Base-by-base conservation (phyloP, 2,888 invertebrate genomes). In the Proisotoma minuta region DNA sequence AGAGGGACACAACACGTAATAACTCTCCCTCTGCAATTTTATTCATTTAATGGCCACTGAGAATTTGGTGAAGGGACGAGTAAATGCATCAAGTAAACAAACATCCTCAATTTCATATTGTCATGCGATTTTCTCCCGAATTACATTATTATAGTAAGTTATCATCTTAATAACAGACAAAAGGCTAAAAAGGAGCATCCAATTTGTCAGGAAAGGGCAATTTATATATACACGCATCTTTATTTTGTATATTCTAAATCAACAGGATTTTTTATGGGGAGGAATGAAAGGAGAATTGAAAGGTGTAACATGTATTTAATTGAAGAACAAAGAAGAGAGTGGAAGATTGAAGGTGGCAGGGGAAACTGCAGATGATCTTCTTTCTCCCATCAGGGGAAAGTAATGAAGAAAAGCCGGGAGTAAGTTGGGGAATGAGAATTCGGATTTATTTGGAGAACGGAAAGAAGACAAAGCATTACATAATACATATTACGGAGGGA, bases 391-490 rank as follows among this genome's bases (percentile, higher is more conserved):
- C 34, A 34, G 34, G 34, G 34, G 8, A 34, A 34, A n/a, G n/a
- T 52, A 52, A 54, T 54, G 54, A 54, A 39, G 54, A 54, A 54
- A 54, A 39, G 20, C 54, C 54, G n/a, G 29, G 28, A 28, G 18
- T 27, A 18, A 8, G n/a, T n/a, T n/a, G n/a, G 28, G 12, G 52
- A 52, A 52, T 20, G 52, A 3, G 26, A 26, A 52, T 52, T 52
- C 20, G 52, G 28, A 52, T 52, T 52, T 52, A 28, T 52, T 27
- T 22, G 28, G 26, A 15, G 49, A 23, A 22, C 26, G 8, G 50
- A 28, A n/a, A 24, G n/a, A n/a, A n/a, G n/a, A 26, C 52, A 28
- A 26, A n/a, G 52, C 24, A 34, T 34, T 34, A 34, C 34, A 15
- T 34, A 34, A 52, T 52, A 28, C 15, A 23, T 23, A 10, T 18